These are phyloP conservation scores for Porites evermanni DNA, from an alignment of 92 coral and sea anemone genomes.

Conservation along the genomic window DNA sequence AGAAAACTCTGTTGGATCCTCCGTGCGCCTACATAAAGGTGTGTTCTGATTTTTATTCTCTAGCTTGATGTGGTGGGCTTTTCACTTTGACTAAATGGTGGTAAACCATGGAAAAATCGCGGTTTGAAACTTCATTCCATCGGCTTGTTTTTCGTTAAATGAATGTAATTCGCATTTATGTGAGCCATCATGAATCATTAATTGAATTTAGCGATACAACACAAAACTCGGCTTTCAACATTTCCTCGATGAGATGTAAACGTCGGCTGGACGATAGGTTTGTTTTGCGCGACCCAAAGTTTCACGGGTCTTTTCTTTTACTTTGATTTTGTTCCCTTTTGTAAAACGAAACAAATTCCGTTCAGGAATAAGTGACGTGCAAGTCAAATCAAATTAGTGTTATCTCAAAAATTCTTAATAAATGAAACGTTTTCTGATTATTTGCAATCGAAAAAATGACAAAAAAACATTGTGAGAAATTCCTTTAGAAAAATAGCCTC, in stretches of 20 bases:
- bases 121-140: constrained; percentile 40
- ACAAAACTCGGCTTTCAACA: constrained; percentile 38
- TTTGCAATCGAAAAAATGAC: constrained; percentile 31
- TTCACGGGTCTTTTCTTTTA: background rate
- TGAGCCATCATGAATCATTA: constrained; percentile 57
- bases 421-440: constrained; percentile 45
- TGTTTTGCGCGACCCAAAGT: constrained; percentile 3
- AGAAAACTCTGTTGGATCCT: constrained; percentile 18
- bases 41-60: constrained; percentile 3
- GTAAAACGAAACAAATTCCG: constrained; percentile 9
- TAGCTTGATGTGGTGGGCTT: background rate
- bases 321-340: background rate
- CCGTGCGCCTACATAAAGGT: constrained; percentile 19
- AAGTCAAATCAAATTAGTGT: constrained; percentile 50
- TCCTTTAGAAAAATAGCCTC: constrained; percentile 19
- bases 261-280: constrained; percentile 11
- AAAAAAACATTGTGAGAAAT: constrained; percentile 28
- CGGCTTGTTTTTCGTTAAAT: constrained; percentile 59
- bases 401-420: constrained; percentile 43
- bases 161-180: constrained; percentile 63
- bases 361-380: constrained; percentile 7
- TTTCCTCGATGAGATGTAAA: constrained; percentile 25
- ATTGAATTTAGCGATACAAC: constrained; percentile 50
- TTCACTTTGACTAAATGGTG: constrained; percentile 8
- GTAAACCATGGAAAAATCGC: background rate